These are phyloP conservation scores for Margaritifera margaritifera DNA, from an alignment of 2,888 invertebrate genomes.

Conservation along the genomic window DNA sequence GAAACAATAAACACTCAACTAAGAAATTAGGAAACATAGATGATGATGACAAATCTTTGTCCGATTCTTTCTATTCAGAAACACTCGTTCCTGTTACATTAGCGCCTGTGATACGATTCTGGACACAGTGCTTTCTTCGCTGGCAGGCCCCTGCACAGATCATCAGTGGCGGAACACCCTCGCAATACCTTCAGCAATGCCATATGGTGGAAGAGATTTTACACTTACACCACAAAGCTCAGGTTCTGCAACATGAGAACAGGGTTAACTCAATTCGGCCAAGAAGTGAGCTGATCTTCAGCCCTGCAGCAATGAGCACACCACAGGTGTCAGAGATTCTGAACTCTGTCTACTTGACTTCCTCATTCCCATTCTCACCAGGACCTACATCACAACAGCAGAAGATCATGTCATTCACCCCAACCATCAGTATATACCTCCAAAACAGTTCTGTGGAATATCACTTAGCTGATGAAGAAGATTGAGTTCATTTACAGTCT, in stretches of 20 bases:
- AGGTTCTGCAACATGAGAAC: slow-evolving; percentile 29
- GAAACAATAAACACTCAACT: slow-evolving; percentile 16
- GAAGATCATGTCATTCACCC: slow-evolving; percentile 47
- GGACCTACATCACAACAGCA: slow-evolving; percentile 44
- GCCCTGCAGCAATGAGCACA: slow-evolving; percentile 35
- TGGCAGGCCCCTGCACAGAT: slow-evolving; percentile 90
- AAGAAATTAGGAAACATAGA: slow-evolving; percentile 30
- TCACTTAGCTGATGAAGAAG: slow-evolving; percentile 47
- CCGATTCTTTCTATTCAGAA: slow-evolving; percentile 17
- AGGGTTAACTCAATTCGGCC: slow-evolving; percentile 41
- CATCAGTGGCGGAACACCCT: slow-evolving; percentile 79
- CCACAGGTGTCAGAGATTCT: slow-evolving; percentile 46
- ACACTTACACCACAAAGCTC: slow-evolving; percentile 61
- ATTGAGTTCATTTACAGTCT: slow-evolving; percentile 14
- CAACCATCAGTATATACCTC: slow-evolving; percentile 51
- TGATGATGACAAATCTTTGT: slow-evolving; percentile 16
- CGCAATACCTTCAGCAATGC: slow-evolving; percentile 71
- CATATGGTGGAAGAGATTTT: slow-evolving; percentile 72
- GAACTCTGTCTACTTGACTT: slow-evolving; percentile 53
- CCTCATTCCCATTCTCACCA: slow-evolving; percentile 63
- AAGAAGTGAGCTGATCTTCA: slow-evolving; percentile 60
- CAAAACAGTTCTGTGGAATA: slow-evolving; percentile 56
- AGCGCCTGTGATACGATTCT: slow-evolving; percentile 77
- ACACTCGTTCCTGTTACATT: slow-evolving; percentile 43
- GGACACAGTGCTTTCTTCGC: slow-evolving; percentile 92